These are phyloP conservation scores for Frankliniella fusca DNA, from an alignment of 2,888 invertebrate genomes.

Conservation along the genomic window DNA sequence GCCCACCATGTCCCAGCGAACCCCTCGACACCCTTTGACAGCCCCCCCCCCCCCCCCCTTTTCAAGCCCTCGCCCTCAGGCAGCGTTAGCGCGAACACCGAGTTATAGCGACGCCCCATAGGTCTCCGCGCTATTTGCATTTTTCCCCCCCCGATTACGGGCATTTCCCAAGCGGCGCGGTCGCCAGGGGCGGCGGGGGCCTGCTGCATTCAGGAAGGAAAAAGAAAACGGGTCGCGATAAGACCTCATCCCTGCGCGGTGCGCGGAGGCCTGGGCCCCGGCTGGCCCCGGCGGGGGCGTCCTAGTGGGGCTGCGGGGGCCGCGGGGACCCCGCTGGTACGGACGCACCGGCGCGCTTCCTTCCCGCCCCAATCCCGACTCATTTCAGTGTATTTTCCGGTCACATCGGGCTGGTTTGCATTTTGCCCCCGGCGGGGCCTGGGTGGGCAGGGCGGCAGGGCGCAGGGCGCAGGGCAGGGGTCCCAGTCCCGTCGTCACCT, in stretches of 20 bases:
- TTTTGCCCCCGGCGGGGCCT: background rate
- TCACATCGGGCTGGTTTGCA: conserved; percentile 14
- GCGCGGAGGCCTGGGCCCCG: background rate
- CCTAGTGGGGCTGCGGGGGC: background rate
- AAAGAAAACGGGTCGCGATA: conserved; percentile 12
- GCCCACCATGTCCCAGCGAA: background rate
- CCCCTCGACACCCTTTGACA: background rate
- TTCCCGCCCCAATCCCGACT: conserved; percentile 14
- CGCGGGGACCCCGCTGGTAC: background rate
- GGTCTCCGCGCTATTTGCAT: conserved; percentile 23
- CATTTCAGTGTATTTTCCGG: conserved; percentile 16
- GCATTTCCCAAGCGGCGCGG: conserved; percentile 4
- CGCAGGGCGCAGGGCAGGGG: no score
- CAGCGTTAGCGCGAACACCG: conserved; percentile 2
- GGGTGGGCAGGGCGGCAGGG: no score
- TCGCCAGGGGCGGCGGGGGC: background rate
- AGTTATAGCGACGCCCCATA: conserved; percentile 21
- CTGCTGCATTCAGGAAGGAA: background rate
- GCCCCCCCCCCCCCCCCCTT: background rate
- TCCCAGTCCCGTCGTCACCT: background rate
- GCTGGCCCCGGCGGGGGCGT: background rate
- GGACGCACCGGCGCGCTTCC: background rate
- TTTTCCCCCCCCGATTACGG: conserved; percentile 16
- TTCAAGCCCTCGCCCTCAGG: background rate
- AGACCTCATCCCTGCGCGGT: background rate